Evolutionary conservation across 2,113 vertebrate genomes (phyloP).

Genomic region (Alethe diademata): DNA sequence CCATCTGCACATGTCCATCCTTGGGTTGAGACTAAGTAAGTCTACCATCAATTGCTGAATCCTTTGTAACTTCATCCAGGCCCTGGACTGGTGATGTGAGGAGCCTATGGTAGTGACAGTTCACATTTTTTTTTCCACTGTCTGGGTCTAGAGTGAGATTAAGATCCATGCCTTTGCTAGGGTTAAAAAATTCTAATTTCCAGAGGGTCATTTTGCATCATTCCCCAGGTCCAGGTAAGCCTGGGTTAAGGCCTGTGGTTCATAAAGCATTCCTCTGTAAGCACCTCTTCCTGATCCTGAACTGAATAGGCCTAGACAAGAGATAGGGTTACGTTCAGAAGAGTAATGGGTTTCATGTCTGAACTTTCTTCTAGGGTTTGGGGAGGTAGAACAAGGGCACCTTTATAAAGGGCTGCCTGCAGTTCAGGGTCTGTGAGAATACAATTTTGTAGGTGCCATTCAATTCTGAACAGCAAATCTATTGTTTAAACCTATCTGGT

Average conservation of each 20-base stretch:
- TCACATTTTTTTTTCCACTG: background rate
- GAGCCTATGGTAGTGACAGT: background rate
- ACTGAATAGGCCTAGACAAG: background rate
- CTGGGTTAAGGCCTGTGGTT: background rate
- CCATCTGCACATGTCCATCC: background rate
- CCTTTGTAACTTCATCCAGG: background rate
- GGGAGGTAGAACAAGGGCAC: background rate
- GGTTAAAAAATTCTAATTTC: background rate
- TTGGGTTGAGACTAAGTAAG: background rate
- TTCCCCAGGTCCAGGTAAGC: background rate
- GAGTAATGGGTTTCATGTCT: background rate
- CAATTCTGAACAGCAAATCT: background rate
- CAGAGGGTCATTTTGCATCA: rapidly evolving
- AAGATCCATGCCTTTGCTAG: background rate
- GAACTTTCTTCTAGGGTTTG: background rate
- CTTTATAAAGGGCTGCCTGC: background rate
- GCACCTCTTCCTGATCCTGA: background rate
- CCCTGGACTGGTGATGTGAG: background rate
- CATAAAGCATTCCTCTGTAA: background rate
- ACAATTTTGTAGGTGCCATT: background rate
- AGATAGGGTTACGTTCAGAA: background rate
- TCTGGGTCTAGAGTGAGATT: background rate
- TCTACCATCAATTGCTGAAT: background rate
- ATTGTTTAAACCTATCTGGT: background rate
- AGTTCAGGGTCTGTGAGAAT: background rate